Percentiles rank a stretch among this genome's conserved stretches.
Conservation (phyloP, 2,113 vertebrate genomes). For the Dolichallabes microphthalmus region DNA sequence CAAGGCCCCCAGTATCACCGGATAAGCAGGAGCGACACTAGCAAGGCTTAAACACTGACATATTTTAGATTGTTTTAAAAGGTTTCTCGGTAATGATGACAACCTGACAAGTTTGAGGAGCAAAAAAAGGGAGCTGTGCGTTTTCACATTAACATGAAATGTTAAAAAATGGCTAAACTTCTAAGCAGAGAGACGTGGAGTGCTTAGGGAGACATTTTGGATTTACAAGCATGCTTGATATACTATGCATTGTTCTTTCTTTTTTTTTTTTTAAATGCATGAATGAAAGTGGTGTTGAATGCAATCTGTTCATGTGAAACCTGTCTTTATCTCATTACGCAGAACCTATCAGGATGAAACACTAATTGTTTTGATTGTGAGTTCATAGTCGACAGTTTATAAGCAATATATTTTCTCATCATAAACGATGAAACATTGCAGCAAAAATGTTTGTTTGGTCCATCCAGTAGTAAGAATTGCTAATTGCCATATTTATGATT, state of each 20-base stretch:
- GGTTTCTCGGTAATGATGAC: constrained; percentile 5
- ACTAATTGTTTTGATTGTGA: not conserved
- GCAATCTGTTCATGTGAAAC: not conserved
- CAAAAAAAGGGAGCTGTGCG: not conserved
- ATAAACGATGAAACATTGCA: not conserved
- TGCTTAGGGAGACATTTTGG: not conserved
- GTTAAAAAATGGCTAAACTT: not conserved
- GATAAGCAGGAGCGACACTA: constrained; percentile 13
- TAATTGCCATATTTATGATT: constrained; percentile 7
- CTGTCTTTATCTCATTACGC: not conserved
- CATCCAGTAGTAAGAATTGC: too few relatives aligned
- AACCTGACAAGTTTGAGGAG: constrained; percentile 2
- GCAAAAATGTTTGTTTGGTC: not conserved
- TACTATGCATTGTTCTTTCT: too few relatives aligned
- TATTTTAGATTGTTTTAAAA: constrained; percentile 2
- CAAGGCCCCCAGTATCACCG: not conserved
- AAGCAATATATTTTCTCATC: not conserved
- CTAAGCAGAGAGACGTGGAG: not conserved
- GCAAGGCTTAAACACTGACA: not conserved
- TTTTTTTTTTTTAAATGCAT: not conserved
- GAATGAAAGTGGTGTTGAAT: not conserved
- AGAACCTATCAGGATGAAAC: not conserved
- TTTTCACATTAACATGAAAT: not conserved
- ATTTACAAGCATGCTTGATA: not conserved
- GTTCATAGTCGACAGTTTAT: not conserved